Percentiles rank a stretch among this genome's conserved stretches.
Evolutionary conservation across 2,888 invertebrate species (phyloP).

Genomic region (Sinotaia quadrata): DNA sequence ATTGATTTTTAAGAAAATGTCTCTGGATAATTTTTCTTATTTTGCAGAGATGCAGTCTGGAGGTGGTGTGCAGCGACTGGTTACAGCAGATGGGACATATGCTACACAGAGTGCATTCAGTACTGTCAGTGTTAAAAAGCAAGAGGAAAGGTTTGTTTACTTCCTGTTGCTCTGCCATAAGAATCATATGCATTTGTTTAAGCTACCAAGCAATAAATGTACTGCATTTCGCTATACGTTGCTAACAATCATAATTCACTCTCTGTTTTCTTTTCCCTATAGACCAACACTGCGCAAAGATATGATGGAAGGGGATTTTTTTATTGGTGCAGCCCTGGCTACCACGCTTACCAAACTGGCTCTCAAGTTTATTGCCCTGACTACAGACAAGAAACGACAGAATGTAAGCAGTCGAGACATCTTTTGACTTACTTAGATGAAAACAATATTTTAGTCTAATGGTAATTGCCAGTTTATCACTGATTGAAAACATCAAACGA

Average conservation of each 20-base stretch:
- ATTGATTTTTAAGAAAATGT: too few relatives aligned
- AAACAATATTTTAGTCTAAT: too few relatives aligned
- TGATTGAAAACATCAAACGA: constrained; percentile 64
- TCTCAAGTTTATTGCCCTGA: constrained; percentile 78
- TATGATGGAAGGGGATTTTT: constrained; percentile 95
- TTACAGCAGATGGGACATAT: constrained; percentile 99
- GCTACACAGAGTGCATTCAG: constrained; percentile 98
- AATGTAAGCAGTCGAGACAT: constrained; percentile 67
- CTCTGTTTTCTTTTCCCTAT: constrained; percentile 3
- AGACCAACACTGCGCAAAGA: constrained; percentile 88
- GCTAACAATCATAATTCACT: background rate
- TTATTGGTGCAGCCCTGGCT: constrained; percentile 92
- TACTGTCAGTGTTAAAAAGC: constrained; percentile 72
- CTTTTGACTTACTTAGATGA: background rate
- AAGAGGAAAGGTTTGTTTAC: constrained; percentile 60
- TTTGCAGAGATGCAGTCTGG: constrained; percentile 57
- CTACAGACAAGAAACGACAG: constrained; percentile 66
- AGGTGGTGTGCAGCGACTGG: constrained; percentile 78
- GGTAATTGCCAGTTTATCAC: too few relatives aligned
- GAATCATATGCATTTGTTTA: background rate
- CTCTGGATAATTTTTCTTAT: too few relatives aligned
- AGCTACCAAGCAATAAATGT: background rate
- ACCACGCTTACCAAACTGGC: constrained; percentile 93
- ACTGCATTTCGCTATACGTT: background rate
- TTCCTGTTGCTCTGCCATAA: background rate